Conservation (phyloP, 2,113 vertebrate genomes). For the Pseudorasbora parva region DNA sequence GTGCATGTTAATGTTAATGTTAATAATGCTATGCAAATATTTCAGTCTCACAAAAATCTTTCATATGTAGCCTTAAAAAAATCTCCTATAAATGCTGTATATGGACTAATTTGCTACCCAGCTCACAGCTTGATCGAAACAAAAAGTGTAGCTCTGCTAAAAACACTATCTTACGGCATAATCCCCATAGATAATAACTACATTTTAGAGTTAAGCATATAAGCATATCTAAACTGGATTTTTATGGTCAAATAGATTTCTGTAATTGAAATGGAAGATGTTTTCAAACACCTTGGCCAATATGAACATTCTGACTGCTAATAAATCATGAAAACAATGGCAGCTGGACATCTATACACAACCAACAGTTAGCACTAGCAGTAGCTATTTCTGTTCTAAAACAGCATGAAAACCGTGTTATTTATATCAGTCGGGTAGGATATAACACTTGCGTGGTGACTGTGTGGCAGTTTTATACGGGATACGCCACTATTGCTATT, state of each 20-base stretch:
- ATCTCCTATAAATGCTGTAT: not conserved
- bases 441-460: conserved; percentile 15
- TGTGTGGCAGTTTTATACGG: conserved; percentile 24
- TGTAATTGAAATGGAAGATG: not conserved
- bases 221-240: not conserved
- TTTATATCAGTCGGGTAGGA: not conserved
- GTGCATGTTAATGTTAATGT: not conserved
- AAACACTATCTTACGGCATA: not conserved
- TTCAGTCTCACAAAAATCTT: not conserved
- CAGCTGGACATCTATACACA: not conserved
- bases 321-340: not conserved
- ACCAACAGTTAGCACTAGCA: not conserved
- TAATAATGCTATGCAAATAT: not conserved
- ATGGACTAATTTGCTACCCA: not conserved
- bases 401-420: not conserved
- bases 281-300: not conserved
- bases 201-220: not conserved
- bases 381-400: not conserved
- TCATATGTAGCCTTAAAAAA: not conserved
- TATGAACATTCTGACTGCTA: not conserved
- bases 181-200: not conserved
- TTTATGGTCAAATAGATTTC: not conserved
- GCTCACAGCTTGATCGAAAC: not conserved
- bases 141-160: not conserved
- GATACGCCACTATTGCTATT: conserved; percentile 39